Percentiles rank a stretch among this genome's conserved stretches.
Conservation (phyloP, 2,888 invertebrate species). For the Lutraria lutraria region DNA sequence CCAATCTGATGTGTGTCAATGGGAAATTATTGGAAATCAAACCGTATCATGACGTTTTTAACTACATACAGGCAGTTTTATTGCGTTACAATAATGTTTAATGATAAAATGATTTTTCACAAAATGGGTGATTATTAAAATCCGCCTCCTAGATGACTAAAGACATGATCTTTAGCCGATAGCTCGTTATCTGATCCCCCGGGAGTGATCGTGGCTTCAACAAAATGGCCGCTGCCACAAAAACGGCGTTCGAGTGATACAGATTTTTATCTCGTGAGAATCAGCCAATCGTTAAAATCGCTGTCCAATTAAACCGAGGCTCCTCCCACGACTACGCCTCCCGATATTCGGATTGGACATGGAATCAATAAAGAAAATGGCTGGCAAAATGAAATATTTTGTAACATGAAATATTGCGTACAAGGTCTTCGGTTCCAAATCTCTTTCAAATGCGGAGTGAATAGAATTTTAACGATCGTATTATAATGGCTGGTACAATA, state of each 20-base stretch:
- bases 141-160: constrained; percentile 63
- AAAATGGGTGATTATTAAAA: constrained; percentile 68
- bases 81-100: constrained; percentile 57
- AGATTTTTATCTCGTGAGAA: constrained; percentile 6
- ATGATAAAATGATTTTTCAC: constrained; percentile 65
- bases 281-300: constrained; percentile 48
- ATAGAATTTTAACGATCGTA: constrained; percentile 19
- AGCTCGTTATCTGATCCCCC: constrained; percentile 41
- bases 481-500: constrained; percentile 15
- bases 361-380: constrained; percentile 27
- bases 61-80: constrained; percentile 65
- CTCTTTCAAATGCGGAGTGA: constrained; percentile 32
- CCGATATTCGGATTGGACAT: constrained; percentile 45
- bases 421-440: constrained; percentile 34
- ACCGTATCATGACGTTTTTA: constrained; percentile 59
- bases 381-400: constrained; percentile 66
- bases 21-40: not conserved
- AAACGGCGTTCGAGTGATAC: not conserved
- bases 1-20: not conserved
- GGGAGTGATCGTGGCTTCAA: constrained; percentile 35
- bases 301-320: constrained; percentile 25
- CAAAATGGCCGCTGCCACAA: constrained; percentile 29
- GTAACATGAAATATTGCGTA: constrained; percentile 57
- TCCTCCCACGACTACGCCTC: constrained; percentile 54
- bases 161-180: constrained; percentile 57